Evolutionary conservation across 2,888 invertebrate species (phyloP).

Genomic region (Drosophila paramelanica): DNA sequence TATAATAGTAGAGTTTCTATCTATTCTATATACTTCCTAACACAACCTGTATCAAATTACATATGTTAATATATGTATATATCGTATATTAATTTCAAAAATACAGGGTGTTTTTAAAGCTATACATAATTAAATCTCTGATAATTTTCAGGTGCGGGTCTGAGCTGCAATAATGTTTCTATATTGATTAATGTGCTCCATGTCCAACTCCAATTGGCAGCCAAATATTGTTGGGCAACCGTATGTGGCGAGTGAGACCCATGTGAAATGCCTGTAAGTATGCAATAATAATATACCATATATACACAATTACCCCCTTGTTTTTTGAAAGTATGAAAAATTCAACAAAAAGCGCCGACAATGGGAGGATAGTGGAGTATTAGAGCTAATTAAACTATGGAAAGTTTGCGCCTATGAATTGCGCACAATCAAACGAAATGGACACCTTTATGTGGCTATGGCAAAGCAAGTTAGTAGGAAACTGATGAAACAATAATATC

Average conservation of each 20-base stretch:
- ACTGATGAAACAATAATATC: not conserved
- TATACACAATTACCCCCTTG: no score
- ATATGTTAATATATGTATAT: not conserved
- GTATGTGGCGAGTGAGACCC: slow-evolving; percentile 82
- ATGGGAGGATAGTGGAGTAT: slow-evolving; percentile 85
- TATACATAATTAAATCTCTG: not conserved
- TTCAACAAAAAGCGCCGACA: slow-evolving; percentile 85
- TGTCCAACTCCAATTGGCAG: slow-evolving; percentile 65
- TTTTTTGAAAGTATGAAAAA: slow-evolving; percentile 81
- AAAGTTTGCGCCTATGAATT: slow-evolving; percentile 85
- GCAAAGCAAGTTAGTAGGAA: slow-evolving; percentile 75
- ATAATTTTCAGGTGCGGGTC: slow-evolving; percentile 46
- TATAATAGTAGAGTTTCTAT: no score
- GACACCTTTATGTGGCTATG: slow-evolving; percentile 85
- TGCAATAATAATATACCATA: not conserved
- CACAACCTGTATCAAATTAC: no score
- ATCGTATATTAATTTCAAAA: not conserved
- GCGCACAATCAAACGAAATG: slow-evolving; percentile 85
- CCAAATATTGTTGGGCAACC: slow-evolving; percentile 76
- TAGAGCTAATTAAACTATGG: slow-evolving; percentile 84
- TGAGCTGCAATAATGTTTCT: slow-evolving; percentile 51
- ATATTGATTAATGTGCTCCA: slow-evolving; percentile 67
- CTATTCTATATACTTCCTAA: no score
- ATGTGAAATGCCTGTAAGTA: slow-evolving; percentile 84
- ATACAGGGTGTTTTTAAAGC: not conserved